Evolutionary conservation across 2,797 vertebrate genomes (phyloP).

Genomic region (Loriculus beryllinus): DNA sequence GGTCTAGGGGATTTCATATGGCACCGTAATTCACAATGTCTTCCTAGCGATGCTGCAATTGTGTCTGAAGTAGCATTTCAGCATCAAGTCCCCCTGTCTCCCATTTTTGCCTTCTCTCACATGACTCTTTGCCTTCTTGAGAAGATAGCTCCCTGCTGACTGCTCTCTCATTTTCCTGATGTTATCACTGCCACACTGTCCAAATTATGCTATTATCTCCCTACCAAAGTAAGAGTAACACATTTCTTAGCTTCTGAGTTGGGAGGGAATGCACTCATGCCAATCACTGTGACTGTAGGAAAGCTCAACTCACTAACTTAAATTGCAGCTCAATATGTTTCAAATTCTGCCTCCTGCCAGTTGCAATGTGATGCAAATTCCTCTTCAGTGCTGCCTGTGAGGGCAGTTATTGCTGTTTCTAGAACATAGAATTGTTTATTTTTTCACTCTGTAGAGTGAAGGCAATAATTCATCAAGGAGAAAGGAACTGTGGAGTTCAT

Average conservation of each 20-base stretch:
- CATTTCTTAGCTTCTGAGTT: neutral
- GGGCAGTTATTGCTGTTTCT: neutral
- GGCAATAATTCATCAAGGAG: neutral
- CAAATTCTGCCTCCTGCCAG: neutral
- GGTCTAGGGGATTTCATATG: neutral
- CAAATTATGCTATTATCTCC: neutral
- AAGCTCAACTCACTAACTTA: neutral
- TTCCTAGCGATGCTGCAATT: neutral
- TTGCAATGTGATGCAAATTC: neutral
- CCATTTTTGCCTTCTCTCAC: neutral
- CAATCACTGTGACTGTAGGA: neutral
- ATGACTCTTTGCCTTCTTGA: neutral
- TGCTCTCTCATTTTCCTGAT: neutral
- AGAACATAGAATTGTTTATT: neutral
- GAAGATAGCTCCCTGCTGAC: neutral
- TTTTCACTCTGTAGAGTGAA: neutral
- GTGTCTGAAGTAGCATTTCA: neutral
- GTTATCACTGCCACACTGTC: neutral
- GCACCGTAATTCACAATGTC: neutral
- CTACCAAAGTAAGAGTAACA: neutral
- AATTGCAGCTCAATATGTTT: neutral
- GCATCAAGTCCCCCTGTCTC: neutral
- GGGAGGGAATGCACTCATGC: neutral
- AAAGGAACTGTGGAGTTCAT: neutral
- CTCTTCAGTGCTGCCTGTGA: neutral